Percentiles rank a stretch among this genome's conserved stretches.
Evolutionary conservation across 2,113 vertebrate species (phyloP).

Genomic region (Passer domesticus): DNA sequence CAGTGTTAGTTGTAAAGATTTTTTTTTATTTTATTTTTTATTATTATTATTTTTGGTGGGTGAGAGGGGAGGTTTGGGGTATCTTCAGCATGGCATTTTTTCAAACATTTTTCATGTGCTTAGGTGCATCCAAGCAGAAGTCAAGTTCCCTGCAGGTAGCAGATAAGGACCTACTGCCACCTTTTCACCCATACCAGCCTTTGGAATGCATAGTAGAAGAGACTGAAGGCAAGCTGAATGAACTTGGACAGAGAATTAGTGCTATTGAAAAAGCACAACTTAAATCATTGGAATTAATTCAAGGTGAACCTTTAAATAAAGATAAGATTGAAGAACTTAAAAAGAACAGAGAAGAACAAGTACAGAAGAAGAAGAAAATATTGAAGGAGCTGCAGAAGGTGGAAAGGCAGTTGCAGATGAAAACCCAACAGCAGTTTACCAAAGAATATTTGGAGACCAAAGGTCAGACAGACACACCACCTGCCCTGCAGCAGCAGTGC

Average conservation of each 20-base stretch:
- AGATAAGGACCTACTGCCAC: conserved; percentile 91
- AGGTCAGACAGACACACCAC: conserved; percentile 85
- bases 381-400: conserved; percentile 99
- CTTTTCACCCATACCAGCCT: conserved; percentile 97
- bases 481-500: conserved; percentile 81
- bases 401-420: conserved; percentile 97
- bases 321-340: conserved; percentile 99
- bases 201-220: conserved; percentile 99
- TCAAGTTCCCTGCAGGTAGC: conserved; percentile 90
- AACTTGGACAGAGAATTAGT: conserved; percentile 98
- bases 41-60: conserved; percentile 35
- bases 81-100: conserved; percentile 83
- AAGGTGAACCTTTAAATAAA: conserved; percentile 99
- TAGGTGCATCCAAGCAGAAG: conserved; percentile 94
- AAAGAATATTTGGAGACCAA: conserved; percentile 99
- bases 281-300: conserved; percentile 97
- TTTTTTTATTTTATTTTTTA: not conserved
- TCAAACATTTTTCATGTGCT: conserved; percentile 83
- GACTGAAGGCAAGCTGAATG: conserved; percentile 98
- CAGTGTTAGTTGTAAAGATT: conserved; percentile 38
- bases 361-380: conserved; percentile 99
- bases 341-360: conserved; percentile 99
- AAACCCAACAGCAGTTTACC: conserved; percentile 99
- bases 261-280: conserved; percentile 99
- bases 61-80: conserved; percentile 67